A percentile compares a stretch with the other conserved stretches of the same genome.
These are phyloP conservation scores for Cyprinus carpio DNA, from an alignment of 2,113 vertebrate genomes.

Conservation along the genomic window DNA sequence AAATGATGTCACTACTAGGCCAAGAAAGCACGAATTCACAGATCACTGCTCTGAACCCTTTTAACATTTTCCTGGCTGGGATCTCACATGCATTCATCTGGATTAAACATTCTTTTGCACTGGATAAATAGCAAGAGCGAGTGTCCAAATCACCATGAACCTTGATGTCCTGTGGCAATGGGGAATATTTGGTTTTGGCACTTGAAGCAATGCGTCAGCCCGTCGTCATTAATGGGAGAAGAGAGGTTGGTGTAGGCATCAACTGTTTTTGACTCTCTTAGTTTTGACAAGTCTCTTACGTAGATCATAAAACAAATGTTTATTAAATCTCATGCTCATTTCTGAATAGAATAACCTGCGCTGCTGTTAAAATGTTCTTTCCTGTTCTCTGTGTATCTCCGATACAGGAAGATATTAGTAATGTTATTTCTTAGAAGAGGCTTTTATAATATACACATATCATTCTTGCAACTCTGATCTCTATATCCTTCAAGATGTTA, in stretches of 20 bases:
- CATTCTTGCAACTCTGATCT: background rate
- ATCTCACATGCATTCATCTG: slow-evolving; percentile 44
- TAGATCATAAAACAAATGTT: background rate
- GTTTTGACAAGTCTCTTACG: no score
- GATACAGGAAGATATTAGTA: background rate
- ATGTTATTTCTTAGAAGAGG: background rate
- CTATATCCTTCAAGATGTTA: background rate
- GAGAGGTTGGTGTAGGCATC: background rate
- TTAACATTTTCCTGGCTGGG: slow-evolving; percentile 23
- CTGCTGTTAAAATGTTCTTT: background rate
- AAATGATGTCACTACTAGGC: slow-evolving; percentile 39
- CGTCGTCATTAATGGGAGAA: background rate
- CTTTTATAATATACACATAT: background rate
- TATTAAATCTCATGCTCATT: background rate
- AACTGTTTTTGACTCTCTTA: no score
- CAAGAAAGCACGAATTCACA: slow-evolving; percentile 28
- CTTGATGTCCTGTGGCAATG: slow-evolving; percentile 33
- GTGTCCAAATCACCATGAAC: slow-evolving; percentile 22
- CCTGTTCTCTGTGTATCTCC: background rate
- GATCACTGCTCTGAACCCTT: slow-evolving; percentile 24
- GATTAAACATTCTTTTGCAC: slow-evolving; percentile 47
- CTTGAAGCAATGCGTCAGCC: background rate
- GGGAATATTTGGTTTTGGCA: background rate
- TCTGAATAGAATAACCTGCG: background rate
- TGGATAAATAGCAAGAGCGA: slow-evolving; percentile 33